A percentile compares a stretch with the other conserved stretches of the same genome.
Conservation (phyloP, 2,888 invertebrate species). For the Yponomeuta sedellus region DNA sequence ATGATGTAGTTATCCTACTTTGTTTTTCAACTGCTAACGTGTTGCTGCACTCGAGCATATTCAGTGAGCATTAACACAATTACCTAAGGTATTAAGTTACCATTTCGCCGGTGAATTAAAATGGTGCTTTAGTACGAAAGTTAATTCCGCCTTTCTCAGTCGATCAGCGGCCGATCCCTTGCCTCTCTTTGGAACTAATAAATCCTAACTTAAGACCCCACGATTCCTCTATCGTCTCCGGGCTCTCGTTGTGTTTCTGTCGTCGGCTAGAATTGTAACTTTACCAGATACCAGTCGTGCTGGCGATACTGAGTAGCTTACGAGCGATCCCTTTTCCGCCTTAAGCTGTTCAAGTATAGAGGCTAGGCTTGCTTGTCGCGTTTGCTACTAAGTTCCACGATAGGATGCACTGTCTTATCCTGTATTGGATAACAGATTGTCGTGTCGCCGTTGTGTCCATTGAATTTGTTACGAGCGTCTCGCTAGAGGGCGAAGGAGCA, state of each 20-base stretch:
- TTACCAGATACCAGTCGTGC: not conserved
- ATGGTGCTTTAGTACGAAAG: not conserved
- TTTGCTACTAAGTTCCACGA: conserved; percentile 1
- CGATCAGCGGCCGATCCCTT: not conserved
- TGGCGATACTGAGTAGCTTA: not conserved
- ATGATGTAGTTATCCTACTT: conserved; percentile 14
- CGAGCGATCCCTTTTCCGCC: not conserved
- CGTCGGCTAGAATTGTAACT: not conserved
- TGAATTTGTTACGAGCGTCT: conserved; percentile 41
- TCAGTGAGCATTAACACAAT: not conserved
- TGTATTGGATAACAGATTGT: conserved; percentile 46
- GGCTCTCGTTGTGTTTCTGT: conserved; percentile 4
- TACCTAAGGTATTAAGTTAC: not conserved
- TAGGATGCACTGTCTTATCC: conserved; percentile 3
- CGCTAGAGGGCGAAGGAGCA: conserved; percentile 32
- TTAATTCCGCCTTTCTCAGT: not conserved
- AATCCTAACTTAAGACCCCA: not conserved
- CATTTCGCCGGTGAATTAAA: not conserved
- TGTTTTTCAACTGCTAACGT: not conserved
- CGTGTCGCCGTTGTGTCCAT: conserved; percentile 42
- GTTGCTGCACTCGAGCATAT: not conserved
- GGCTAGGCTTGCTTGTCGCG: not conserved
- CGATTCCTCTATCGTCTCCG: conserved; percentile 1
- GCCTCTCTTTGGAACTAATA: not conserved
- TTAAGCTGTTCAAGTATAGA: not conserved